These are phyloP conservation scores for Lumbricus terrestris DNA, from an alignment of 2,888 invertebrate genomes.

Conservation along the genomic window DNA sequence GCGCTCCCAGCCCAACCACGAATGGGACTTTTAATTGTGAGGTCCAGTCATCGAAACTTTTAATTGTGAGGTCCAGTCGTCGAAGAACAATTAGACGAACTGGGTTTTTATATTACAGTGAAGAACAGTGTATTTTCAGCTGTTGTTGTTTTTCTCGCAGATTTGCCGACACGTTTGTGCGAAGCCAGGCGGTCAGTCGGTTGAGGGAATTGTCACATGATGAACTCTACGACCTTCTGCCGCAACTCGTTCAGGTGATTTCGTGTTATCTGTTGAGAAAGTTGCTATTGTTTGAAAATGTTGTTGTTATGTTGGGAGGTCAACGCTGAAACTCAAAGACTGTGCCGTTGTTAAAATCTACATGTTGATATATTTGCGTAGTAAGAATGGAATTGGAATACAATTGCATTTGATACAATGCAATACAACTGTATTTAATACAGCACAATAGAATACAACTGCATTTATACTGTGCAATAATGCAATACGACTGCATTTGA, in stretches of 20 bases:
- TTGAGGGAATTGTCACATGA: constrained; percentile 78
- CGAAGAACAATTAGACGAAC: background rate
- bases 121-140: background rate
- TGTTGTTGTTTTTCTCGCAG: constrained; percentile 61
- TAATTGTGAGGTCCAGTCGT: too few species aligned
- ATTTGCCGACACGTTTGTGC: constrained; percentile 86
- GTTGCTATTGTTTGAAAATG: background rate
- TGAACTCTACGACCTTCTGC: constrained; percentile 84
- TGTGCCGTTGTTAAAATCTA: background rate
- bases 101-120: background rate
- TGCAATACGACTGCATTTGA: too few species aligned
- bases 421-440: too few species aligned
- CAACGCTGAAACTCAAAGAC: background rate
- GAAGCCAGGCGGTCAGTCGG: constrained; percentile 80
- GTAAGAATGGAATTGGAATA: too few species aligned
- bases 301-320: too few species aligned
- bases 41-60: too few species aligned
- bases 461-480: too few species aligned
- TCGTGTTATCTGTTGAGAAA: background rate
- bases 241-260: constrained; percentile 79
- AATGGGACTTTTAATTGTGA: too few species aligned
- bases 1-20: too few species aligned
- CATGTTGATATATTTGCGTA: too few species aligned
- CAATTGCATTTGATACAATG: too few species aligned
- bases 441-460: too few species aligned